These are phyloP conservation scores for Nasonovia ribisnigri DNA, from an alignment of 2,888 invertebrate genomes.

Conservation along the genomic window DNA sequence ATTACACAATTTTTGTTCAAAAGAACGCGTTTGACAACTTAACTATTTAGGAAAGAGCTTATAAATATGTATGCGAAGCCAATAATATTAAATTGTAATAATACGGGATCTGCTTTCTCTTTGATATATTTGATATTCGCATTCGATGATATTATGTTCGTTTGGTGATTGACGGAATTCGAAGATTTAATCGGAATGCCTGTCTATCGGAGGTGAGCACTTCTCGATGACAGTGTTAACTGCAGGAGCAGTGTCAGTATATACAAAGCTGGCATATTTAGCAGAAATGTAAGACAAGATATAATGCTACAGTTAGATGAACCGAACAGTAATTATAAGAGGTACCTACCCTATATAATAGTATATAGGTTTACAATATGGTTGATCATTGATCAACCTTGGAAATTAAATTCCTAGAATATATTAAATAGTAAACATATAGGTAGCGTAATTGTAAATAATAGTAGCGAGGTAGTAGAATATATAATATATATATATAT, in stretches of 20 bases:
- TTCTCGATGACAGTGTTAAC: not conserved
- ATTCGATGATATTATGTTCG: not conserved
- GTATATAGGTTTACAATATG: not conserved
- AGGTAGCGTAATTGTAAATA: not conserved
- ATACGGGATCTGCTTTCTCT: not conserved
- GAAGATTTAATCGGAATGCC: not conserved
- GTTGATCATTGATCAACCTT: no score
- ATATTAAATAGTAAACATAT: no score
- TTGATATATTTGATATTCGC: not conserved
- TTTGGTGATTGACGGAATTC: not conserved
- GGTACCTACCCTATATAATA: not conserved
- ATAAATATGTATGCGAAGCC: not conserved
- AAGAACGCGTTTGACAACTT: not conserved
- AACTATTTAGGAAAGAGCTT: not conserved
- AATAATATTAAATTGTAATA: not conserved
- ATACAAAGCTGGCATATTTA: not conserved
- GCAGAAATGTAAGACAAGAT: not conserved
- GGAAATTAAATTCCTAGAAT: no score
- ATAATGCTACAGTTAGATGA: not conserved
- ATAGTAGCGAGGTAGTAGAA: not conserved
- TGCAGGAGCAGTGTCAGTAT: not conserved
- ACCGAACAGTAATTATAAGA: not conserved
- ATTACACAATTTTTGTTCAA: not conserved
- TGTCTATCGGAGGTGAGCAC: not conserved
- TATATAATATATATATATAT: not conserved